phyloP scores from a whole-genome alignment of 2,888 invertebrate genomes.

The Dorcus parallelipipedus region DNA sequence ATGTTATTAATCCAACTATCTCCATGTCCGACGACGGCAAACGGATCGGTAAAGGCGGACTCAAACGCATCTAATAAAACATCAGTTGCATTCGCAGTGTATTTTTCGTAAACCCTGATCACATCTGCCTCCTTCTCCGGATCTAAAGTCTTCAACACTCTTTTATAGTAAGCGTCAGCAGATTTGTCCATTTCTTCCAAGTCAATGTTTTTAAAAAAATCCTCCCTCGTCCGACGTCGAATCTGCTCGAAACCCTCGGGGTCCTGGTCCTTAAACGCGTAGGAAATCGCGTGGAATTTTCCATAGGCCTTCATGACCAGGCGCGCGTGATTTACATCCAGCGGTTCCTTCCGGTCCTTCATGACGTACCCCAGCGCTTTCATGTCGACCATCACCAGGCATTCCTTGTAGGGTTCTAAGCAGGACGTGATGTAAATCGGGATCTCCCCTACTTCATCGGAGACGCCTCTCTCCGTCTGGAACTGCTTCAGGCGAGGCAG shows the following conservation, averaged over 20 bases:
- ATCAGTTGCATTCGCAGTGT: conserved; percentile 4
- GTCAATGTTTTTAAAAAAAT: conserved; percentile 16
- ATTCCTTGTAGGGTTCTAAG: conserved; percentile 22
- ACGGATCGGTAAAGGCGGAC: conserved; percentile 5
- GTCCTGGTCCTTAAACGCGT: conserved; percentile 29
- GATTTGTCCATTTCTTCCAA: background rate
- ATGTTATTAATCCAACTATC: conserved; percentile 35
- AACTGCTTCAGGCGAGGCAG: conserved; percentile 28
- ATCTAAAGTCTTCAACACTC: conserved; percentile 16
- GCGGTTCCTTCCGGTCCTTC: conserved; percentile 21
- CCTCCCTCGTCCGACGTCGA: conserved; percentile 17
- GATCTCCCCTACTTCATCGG: conserved; percentile 12
- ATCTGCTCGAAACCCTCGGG: conserved; percentile 27
- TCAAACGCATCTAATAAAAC: background rate
- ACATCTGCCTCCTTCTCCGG: conserved; percentile 14
- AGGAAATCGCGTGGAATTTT: conserved; percentile 34
- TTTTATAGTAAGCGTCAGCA: conserved; percentile 1
- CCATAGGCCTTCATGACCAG: conserved; percentile 33
- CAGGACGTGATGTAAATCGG: conserved; percentile 20
- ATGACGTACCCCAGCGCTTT: conserved; percentile 29
- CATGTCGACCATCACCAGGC: conserved; percentile 30
- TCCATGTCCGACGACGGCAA: conserved; percentile 32
- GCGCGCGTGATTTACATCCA: conserved; percentile 32
- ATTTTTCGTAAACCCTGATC: conserved; percentile 20
- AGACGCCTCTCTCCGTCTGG: conserved; percentile 23